phyloP scores from a whole-genome alignment of 2,797 vertebrate species.

The Enteromius thamalakanensis region DNA sequence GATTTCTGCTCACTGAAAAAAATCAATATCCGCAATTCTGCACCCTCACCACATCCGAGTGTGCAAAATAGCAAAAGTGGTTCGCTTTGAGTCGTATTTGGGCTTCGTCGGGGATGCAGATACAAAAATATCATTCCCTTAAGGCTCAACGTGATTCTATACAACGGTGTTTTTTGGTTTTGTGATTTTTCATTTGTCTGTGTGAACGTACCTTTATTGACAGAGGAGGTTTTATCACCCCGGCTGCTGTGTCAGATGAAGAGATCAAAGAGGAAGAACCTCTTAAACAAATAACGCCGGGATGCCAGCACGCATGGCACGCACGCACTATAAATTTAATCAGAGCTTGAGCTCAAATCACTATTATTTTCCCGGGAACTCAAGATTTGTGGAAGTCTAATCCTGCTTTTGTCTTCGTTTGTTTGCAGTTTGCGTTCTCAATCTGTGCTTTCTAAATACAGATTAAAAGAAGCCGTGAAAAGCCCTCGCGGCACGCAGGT shows the following conservation, averaged over 20 bases:
- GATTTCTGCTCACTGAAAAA: slow-evolving; percentile 32
- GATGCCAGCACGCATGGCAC: slow-evolving; percentile 43
- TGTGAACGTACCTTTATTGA: slow-evolving; percentile 53
- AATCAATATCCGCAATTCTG: slow-evolving; percentile 20
- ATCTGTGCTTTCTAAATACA: slow-evolving; percentile 41
- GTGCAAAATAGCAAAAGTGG: slow-evolving; percentile 17
- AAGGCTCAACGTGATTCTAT: neutral
- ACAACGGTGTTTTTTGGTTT: slow-evolving; percentile 7
- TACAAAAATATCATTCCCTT: slow-evolving; percentile 11
- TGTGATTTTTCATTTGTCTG: slow-evolving; percentile 20
- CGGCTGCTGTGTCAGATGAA: slow-evolving; percentile 19
- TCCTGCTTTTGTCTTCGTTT: slow-evolving; percentile 49
- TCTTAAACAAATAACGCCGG: slow-evolving; percentile 21
- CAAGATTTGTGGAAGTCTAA: slow-evolving; percentile 49
- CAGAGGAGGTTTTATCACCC: slow-evolving; percentile 39
- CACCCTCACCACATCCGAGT: slow-evolving; percentile 16
- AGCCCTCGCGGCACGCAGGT: slow-evolving; percentile 10
- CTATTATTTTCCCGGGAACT: slow-evolving; percentile 42
- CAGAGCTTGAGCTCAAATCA: slow-evolving; percentile 46
- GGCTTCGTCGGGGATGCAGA: neutral
- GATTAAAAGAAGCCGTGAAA: slow-evolving; percentile 42
- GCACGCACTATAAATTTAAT: slow-evolving; percentile 35
- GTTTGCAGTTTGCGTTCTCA: slow-evolving; percentile 31
- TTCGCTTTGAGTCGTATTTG: slow-evolving; percentile 19
- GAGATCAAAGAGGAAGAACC: slow-evolving; percentile 34